Base-by-base conservation (phyloP, 2,888 invertebrate species). In the Volucella zonaria region DNA sequence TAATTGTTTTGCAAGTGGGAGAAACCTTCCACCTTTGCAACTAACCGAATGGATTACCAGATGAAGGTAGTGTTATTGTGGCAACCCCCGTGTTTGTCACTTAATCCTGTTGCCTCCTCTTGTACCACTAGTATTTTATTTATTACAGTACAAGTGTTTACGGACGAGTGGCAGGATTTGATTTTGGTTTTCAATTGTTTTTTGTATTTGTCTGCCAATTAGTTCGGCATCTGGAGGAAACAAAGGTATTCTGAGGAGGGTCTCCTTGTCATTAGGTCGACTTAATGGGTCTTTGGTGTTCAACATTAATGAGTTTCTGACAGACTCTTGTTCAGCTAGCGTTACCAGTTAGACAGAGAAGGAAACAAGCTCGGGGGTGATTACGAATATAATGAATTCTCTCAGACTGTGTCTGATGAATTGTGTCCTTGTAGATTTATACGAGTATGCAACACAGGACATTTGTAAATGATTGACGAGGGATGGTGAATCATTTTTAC, bases 11-110 rank as follows among this genome's bases (percentile, higher is more conserved):
- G 8, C 49, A 71, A 45, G 42, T 71, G 64, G 74, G n/a, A 31
- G 61, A 23, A 61, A 9, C 12, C 45, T 66, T 6, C 6, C 31
- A 31, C 66, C 66, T 51, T 67, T 56, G 2, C 3, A 51, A 52
- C 42, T 40, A 66, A 52, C 15, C 14, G 47, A 66, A 18, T 45
- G 40, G 52, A 9, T 45, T 31, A 47, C 4, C 11, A 74, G 43
- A 31, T 23, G 15, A 15, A 11, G 23, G 71, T 14, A 23, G 12
- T 59, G 15, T 42, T n/a, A 40, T 6, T 58, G 58, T 12, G 71
- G 59, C 51, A 59, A 75, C 40, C 74, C 40, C 18, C 54, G 76
- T 70, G 47, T 47, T 67, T 77, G 77, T 47, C 77, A 68, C 64
- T 66, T 42, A 58, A 61, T 47, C 49, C 43, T 56, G 62, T 71